A percentile compares a stretch with the other conserved stretches of the same genome.
Conservation (phyloP, 2,797 vertebrate species). For the Aldrovandia affinis region DNA sequence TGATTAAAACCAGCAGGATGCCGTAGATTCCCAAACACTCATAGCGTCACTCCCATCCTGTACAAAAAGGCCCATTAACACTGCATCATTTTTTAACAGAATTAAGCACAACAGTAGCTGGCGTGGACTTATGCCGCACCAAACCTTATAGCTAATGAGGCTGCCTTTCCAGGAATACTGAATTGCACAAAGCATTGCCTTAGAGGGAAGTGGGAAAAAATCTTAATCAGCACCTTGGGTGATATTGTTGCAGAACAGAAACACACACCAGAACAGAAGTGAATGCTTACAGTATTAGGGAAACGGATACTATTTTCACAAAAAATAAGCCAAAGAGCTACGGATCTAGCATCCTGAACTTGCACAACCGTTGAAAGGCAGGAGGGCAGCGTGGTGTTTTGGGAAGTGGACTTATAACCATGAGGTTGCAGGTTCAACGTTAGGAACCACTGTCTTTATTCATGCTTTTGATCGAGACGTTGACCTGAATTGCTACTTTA, state of each 20-base stretch:
- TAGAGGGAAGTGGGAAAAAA: background rate
- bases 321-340: background rate
- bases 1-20: conserved; percentile 31
- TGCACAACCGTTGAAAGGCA: background rate
- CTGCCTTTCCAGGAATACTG: conserved; percentile 16
- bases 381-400: background rate
- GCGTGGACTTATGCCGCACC: background rate
- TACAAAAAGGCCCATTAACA: conserved; percentile 26
- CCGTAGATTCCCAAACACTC: conserved; percentile 18
- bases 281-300: too few relatives aligned
- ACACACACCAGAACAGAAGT: too few relatives aligned
- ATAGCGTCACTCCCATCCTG: background rate
- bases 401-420: background rate
- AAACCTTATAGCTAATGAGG: conserved; percentile 18
- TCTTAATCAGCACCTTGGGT: background rate
- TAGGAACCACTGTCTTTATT: background rate
- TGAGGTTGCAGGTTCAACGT: background rate
- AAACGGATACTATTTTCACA: background rate
- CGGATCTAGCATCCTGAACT: background rate
- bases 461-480: background rate
- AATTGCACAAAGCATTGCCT: background rate
- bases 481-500: background rate
- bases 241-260: background rate
- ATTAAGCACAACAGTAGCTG: conserved; percentile 5
- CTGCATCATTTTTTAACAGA: conserved; percentile 22